Evolutionary conservation across 2,888 invertebrate genomes (phyloP).

Genomic region (Priocnemis perturbator): DNA sequence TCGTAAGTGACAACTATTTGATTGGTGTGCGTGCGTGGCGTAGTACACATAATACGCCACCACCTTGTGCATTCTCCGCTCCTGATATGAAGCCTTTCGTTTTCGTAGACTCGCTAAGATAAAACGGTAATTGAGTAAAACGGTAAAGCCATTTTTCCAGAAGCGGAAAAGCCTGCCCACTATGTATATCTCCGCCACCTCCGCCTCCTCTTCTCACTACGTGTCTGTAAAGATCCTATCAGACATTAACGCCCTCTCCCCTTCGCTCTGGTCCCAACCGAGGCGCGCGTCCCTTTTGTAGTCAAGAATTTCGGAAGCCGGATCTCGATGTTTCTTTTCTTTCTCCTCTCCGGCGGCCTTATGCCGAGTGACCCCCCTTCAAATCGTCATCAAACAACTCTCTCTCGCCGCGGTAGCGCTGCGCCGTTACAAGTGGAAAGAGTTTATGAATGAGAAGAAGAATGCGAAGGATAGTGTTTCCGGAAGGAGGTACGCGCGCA

Average conservation of each 20-base stretch:
- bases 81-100: conserved; percentile 42
- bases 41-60: not conserved
- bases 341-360: conserved; percentile 36
- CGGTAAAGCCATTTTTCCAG: too few relatives aligned
- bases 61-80: conserved; percentile 4
- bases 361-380: too few relatives aligned
- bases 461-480: conserved; percentile 42
- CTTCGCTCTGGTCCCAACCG: not conserved
- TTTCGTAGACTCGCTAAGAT: conserved; percentile 43
- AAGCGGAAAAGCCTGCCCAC: too few relatives aligned
- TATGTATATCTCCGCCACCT: not conserved
- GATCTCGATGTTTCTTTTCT: not conserved
- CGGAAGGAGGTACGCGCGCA: conserved; percentile 38
- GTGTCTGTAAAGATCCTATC: too few relatives aligned
- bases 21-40: too few relatives aligned
- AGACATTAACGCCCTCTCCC: too few relatives aligned
- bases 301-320: conserved; percentile 7
- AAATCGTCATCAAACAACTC: too few relatives aligned
- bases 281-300: not conserved
- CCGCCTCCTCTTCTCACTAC: not conserved
- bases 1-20: conserved; percentile 1
- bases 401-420: too few relatives aligned
- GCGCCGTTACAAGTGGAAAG: conserved; percentile 46
- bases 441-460: conserved; percentile 57
- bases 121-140: conserved; percentile 36